Conservation (phyloP, 2,888 invertebrate genomes). For the Molanna angustata region DNA sequence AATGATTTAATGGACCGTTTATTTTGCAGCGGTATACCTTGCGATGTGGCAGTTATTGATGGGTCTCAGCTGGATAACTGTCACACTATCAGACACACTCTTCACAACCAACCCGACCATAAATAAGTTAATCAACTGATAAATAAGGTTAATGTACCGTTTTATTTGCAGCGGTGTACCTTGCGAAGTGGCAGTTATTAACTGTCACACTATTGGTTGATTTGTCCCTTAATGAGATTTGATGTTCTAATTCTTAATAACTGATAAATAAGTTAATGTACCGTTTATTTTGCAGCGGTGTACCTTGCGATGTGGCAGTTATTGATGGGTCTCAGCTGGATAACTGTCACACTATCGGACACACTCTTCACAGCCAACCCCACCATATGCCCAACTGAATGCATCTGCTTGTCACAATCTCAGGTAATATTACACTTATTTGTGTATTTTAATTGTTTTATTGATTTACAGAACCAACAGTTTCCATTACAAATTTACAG, state of each 20-base stretch:
- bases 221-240: no score
- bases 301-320: slow-evolving; percentile 33
- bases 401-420: slow-evolving; percentile 82
- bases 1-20: no score
- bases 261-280: no score
- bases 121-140: no score
- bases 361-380: slow-evolving; percentile 39
- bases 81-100: slow-evolving; percentile 31
- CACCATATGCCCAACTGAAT: slow-evolving; percentile 74
- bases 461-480: no score
- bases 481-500: no score
- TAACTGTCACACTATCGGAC: slow-evolving; percentile 32
- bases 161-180: no score
- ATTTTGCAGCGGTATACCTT: slow-evolving; percentile 30
- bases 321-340: slow-evolving; percentile 31
- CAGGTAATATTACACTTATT: slow-evolving; percentile 55
- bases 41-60: slow-evolving; percentile 33
- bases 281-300: slow-evolving; percentile 28
- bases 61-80: slow-evolving; percentile 32
- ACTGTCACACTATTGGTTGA: no score
- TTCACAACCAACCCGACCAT: slow-evolving; percentile 50
- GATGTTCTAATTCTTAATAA: no score
- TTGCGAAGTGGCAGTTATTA: no score
- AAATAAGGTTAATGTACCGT: no score
- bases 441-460: no score